Base-by-base conservation (phyloP, 92 coral and sea anemone genomes). In the Zoanthus gigantus region DNA sequence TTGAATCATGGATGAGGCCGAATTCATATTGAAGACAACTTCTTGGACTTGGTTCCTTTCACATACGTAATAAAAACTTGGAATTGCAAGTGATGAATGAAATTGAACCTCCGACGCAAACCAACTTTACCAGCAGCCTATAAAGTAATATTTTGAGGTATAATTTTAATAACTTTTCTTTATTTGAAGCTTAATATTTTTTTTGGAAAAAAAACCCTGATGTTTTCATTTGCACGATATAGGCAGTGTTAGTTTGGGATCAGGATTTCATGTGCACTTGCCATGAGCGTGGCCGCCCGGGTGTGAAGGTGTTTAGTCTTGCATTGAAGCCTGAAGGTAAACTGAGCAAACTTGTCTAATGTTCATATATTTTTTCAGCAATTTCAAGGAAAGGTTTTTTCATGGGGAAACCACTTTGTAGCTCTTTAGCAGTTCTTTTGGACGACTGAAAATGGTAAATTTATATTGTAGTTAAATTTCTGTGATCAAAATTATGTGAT, bases 41-140 rank as follows among this genome's bases (percentile, higher is more conserved):
- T 61, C 28, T 61, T 61, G 68, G 68, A 61, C 30, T 6, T 57
- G 68, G 30, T 61, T 61, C 7, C 2, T 61, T 61, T 56, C 17
- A 56, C 63, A 56, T 61, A 61, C 68, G 30, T 61, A 34, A 34
- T 34, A 61, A 61, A 61, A 61, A 61, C 4, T 17, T 61, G 17
- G 68, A 61, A 14, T 61, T 61, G 68, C 68, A 61, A 61, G 30
- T 17, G 68, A 61, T 61, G 68, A 61, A 61, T 61, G 68, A 61
- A 61, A 61, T 17, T 61, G 29, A 61, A 15, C 28, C 4, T 57
- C 65, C 68, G 28, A 1, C 30, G 68, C 29, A 0, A 15, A 61
- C 68, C 28, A 31, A 29, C 23, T 61, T 61, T 17, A 3, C 30
- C 68, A 61, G 23, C 68, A 61, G 68, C 68, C 68, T 23, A 61